Conservation (phyloP, 2,797 vertebrate species). For the Bufotes viridis region DNA sequence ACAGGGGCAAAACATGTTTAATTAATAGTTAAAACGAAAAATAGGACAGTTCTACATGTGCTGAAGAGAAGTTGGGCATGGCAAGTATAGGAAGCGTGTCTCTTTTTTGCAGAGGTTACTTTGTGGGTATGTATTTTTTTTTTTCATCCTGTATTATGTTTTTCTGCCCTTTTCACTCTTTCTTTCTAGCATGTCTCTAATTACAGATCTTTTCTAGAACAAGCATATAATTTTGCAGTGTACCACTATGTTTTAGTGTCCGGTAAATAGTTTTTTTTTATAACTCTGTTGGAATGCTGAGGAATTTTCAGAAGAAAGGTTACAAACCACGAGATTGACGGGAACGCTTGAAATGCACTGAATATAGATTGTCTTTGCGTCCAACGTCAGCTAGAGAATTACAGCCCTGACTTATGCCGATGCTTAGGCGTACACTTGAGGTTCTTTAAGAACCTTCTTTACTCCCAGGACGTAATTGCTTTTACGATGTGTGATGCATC, state of each 20-base stretch:
- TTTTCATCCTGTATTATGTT: neutral
- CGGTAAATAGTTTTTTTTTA: constrained; percentile 1
- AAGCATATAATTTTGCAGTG: constrained; percentile 5
- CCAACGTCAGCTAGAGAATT: neutral
- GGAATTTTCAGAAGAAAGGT: constrained; percentile 30
- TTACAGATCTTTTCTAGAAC: constrained; percentile 20
- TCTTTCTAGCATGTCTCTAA: neutral
- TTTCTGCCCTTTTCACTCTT: neutral
- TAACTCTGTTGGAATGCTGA: neutral
- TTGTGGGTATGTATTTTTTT: neutral
- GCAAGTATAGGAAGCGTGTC: neutral
- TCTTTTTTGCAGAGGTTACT: neutral
- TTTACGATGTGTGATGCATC: constrained; percentile 16
- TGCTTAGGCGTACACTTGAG: neutral
- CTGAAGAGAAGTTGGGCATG: too few relatives aligned
- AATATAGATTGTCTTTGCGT: neutral
- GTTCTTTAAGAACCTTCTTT: neutral
- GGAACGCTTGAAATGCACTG: neutral
- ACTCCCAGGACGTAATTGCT: neutral
- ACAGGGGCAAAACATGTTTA: neutral
- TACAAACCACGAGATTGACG: constrained; percentile 20
- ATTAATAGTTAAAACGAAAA: neutral
- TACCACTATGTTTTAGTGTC: neutral
- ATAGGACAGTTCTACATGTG: neutral
- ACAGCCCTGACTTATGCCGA: neutral